A percentile compares a stretch with the other conserved stretches of the same genome.
phyloP scores from a whole-genome alignment of 1,140 invertebrate species.

The Meloidogyne floridensis region DNA sequence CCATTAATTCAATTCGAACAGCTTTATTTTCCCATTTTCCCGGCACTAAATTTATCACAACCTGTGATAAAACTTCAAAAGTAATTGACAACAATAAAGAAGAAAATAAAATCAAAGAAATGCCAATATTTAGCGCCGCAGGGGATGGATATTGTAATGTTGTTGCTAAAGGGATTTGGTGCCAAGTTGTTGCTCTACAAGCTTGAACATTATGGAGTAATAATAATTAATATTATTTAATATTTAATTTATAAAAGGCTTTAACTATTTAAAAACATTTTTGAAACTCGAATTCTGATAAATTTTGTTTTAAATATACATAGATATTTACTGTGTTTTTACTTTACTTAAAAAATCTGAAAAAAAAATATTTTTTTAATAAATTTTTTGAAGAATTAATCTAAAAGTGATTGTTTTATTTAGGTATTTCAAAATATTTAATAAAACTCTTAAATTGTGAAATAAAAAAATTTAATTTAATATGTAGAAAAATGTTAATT shows the following conservation, averaged over 20 bases:
- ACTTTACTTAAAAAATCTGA: too few relatives aligned
- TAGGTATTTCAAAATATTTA: too few relatives aligned
- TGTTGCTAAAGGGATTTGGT: not conserved
- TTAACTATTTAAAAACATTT: not conserved
- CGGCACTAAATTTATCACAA: slow-evolving; percentile 16
- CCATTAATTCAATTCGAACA: slow-evolving; percentile 11
- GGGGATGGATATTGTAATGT: not conserved
- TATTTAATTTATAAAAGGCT: not conserved
- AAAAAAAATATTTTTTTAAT: too few relatives aligned
- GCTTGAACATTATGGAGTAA: slow-evolving; percentile 6
- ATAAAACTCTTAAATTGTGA: not conserved
- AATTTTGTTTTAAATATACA: not conserved
- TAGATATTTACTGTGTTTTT: too few relatives aligned
- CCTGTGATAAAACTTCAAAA: not conserved
- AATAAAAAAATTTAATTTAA: not conserved
- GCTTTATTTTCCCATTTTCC: slow-evolving; percentile 18
- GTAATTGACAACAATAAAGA: not conserved
- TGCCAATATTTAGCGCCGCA: not conserved
- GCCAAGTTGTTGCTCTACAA: not conserved
- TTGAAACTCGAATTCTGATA: not conserved
- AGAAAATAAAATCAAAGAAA: not conserved
- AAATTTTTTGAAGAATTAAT: too few relatives aligned
- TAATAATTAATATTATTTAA: not conserved
- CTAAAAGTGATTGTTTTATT: not conserved
- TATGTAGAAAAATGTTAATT: not conserved